Evolutionary conservation across 35 echinoderm and acorn worm species (phyloP).

Genomic region (Patiria miniata): DNA sequence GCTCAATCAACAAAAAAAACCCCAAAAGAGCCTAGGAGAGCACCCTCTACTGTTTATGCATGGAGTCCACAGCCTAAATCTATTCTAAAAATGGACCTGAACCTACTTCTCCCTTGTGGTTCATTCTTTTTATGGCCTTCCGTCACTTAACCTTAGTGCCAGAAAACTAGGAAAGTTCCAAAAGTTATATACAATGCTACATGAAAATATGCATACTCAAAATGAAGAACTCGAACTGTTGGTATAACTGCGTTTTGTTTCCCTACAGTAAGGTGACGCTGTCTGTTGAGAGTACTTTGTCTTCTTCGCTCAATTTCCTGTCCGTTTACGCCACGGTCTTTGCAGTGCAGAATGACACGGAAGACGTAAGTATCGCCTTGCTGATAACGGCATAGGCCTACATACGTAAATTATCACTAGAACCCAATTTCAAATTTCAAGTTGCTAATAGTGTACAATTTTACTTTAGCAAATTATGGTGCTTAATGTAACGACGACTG

Average conservation of each 20-base stretch:
- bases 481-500: background rate
- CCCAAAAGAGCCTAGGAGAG: no score
- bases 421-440: background rate
- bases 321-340: background rate
- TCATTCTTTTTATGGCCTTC: no score
- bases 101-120: no score
- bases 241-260: background rate
- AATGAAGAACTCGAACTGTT: no score
- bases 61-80: no score
- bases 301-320: background rate
- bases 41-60: no score
- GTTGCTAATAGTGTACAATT: background rate
- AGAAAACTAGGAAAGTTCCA: no score
- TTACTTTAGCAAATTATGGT: background rate
- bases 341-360: background rate
- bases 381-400: background rate
- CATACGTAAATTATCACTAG: background rate
- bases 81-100: no score
- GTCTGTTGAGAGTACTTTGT: background rate
- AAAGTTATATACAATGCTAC: no score
- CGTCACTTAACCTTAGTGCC: no score
- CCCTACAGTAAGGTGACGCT: background rate
- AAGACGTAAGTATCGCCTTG: background rate
- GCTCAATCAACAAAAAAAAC: no score
- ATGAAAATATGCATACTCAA: no score